phyloP scores from a whole-genome alignment of 2,797 vertebrate species.

The Girardinus metallicus region DNA sequence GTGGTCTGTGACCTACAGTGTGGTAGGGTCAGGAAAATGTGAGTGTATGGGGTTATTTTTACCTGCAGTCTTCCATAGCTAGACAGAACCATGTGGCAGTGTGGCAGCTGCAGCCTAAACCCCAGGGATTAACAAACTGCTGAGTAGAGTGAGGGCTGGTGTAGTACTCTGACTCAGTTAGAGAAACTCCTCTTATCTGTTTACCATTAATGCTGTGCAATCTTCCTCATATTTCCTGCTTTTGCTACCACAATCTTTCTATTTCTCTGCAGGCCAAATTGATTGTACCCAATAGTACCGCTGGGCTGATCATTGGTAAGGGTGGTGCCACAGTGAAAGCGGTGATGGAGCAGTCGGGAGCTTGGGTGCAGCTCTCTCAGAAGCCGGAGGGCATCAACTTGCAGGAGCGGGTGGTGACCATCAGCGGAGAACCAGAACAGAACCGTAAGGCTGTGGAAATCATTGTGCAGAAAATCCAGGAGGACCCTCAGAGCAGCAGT shows the following conservation, averaged over 20 bases:
- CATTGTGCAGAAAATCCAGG: conserved; percentile 96
- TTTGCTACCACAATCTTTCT: conserved; percentile 63
- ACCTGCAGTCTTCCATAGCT: conserved; percentile 78
- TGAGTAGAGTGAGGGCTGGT: conserved; percentile 78
- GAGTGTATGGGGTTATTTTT: conserved; percentile 83
- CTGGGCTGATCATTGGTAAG: conserved; percentile 94
- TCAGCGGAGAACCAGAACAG: conserved; percentile 93
- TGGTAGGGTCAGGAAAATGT: conserved; percentile 79
- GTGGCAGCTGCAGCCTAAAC: conserved; percentile 84
- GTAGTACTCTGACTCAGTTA: conserved; percentile 67
- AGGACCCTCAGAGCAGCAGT: conserved; percentile 95
- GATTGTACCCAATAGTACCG: conserved; percentile 95
- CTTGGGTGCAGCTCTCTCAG: conserved; percentile 97
- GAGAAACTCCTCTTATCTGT: conserved; percentile 53
- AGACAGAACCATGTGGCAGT: conserved; percentile 77
- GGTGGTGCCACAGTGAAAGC: conserved; percentile 93
- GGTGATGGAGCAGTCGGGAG: conserved; percentile 95
- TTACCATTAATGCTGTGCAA: conserved; percentile 44
- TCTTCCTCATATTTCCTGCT: conserved; percentile 45
- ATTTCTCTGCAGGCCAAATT: conserved; percentile 87
- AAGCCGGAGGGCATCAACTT: conserved; percentile 96
- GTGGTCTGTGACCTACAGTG: conserved; percentile 64
- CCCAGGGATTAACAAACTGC: conserved; percentile 84
- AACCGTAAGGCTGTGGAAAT: conserved; percentile 93
- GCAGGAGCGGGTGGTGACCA: conserved; percentile 94